These are phyloP conservation scores for Pseudomyrmex concolor DNA, from an alignment of 1,140 invertebrate genomes.

Conservation along the genomic window DNA sequence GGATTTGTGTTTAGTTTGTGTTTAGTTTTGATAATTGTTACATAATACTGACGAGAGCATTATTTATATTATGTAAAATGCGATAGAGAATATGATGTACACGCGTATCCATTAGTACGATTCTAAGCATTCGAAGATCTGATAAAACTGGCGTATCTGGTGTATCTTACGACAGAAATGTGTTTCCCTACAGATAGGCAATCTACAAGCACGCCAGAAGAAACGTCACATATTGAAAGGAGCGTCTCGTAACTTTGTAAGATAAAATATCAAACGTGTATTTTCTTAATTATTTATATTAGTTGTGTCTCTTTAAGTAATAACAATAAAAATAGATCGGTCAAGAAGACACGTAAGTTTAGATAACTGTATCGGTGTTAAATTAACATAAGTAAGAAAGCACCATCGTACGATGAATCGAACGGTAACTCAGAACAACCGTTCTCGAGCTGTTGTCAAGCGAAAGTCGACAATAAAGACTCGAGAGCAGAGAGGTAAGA, in stretches of 20 bases:
- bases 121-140: not conserved
- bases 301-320: too few relatives aligned
- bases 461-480: conserved; percentile 28
- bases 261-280: not conserved
- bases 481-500: not conserved
- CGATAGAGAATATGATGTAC: not conserved
- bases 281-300: too few relatives aligned
- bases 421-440: conserved; percentile 14
- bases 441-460: conserved; percentile 9
- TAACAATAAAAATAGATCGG: too few relatives aligned
- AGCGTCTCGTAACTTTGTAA: not conserved
- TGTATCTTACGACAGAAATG: too few relatives aligned
- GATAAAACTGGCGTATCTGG: not conserved
- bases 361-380: not conserved
- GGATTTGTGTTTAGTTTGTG: conserved; percentile 33
- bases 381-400: not conserved
- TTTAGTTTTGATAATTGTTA: conserved; percentile 28
- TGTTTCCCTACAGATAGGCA: conserved; percentile 37
- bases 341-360: too few relatives aligned
- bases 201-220: conserved; percentile 14
- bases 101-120: not conserved
- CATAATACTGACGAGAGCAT: not conserved
- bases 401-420: not conserved
- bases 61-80: conserved; percentile 10
- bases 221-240: conserved; percentile 10